A percentile compares a stretch with the other conserved stretches of the same genome.
These are phyloP conservation scores for Mycteria americana DNA, from an alignment of 2,797 vertebrate species.

Conservation along the genomic window DNA sequence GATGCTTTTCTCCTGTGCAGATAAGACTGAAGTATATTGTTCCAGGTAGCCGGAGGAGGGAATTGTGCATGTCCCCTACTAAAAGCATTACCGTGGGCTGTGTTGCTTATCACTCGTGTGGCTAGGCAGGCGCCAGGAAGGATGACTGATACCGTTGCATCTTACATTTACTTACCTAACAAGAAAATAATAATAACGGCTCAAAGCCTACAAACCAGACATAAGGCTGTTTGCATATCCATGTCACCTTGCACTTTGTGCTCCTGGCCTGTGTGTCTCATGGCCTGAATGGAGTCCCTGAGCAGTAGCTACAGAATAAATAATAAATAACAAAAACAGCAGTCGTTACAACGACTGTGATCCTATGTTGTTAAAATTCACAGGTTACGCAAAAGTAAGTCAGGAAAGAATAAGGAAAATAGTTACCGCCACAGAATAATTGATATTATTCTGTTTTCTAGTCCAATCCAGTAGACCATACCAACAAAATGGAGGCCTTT, in stretches of 20 bases:
- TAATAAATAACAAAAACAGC: not conserved
- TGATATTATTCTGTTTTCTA: not conserved
- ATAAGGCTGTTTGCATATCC: not conserved
- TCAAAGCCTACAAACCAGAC: not conserved
- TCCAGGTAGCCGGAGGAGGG: not conserved
- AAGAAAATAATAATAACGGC: not conserved
- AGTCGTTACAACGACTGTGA: not conserved
- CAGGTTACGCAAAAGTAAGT: not conserved
- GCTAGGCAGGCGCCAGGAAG: not conserved
- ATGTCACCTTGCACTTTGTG: not conserved
- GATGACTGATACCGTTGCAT: not conserved
- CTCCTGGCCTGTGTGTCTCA: not conserved
- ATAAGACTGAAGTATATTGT: not conserved
- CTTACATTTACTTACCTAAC: not conserved
- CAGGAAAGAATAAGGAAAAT: not conserved
- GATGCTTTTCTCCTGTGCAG: not conserved
- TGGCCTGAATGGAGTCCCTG: not conserved
- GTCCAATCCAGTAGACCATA: not conserved
- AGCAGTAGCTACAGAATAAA: not conserved
- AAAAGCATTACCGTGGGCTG: not conserved
- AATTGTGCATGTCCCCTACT: not conserved
- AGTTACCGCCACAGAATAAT: not conserved
- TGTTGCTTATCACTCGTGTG: not conserved
- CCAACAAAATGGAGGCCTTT: not conserved
- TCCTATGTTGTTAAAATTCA: not conserved